phyloP scores from a whole-genome alignment of 2,888 invertebrate species.

The Conomelus anceps region DNA sequence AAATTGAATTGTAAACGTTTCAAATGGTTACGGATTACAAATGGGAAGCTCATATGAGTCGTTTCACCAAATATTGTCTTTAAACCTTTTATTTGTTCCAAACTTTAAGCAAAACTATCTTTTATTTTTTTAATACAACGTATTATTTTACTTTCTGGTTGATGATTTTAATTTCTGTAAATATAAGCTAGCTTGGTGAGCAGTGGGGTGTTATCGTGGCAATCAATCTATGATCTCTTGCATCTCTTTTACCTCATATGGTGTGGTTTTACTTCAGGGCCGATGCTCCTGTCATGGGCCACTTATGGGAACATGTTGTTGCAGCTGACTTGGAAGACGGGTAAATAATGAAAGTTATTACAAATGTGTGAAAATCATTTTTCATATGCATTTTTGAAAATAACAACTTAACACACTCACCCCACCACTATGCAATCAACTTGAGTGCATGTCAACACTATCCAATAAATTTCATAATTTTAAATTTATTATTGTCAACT shows the following conservation, averaged over 20 bases:
- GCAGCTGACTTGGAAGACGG: conserved; percentile 67
- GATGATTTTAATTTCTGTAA: not conserved
- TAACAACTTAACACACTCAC: not conserved
- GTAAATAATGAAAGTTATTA: conserved; percentile 48
- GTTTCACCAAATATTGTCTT: not conserved
- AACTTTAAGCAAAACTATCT: not conserved
- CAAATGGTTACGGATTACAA: not conserved
- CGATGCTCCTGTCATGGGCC: conserved; percentile 95
- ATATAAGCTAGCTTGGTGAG: not conserved
- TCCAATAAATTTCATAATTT: too few relatives aligned
- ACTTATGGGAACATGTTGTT: conserved; percentile 85
- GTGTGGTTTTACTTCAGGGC: conserved; percentile 60
- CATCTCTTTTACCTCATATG: not conserved
- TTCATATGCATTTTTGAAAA: not conserved
- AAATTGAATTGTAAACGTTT: not conserved
- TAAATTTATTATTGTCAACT: too few relatives aligned
- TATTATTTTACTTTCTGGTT: too few relatives aligned
- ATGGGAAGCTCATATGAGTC: not conserved
- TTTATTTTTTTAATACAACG: too few relatives aligned
- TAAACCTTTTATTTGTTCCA: not conserved
- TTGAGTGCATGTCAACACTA: not conserved
- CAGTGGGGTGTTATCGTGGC: not conserved
- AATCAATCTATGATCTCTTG: not conserved
- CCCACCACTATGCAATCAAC: not conserved
- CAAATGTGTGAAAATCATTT: not conserved